Percentiles rank a stretch among this genome's conserved stretches.
Evolutionary conservation across 2,888 invertebrate genomes (phyloP).

Genomic region (Ormyrus labotus): DNA sequence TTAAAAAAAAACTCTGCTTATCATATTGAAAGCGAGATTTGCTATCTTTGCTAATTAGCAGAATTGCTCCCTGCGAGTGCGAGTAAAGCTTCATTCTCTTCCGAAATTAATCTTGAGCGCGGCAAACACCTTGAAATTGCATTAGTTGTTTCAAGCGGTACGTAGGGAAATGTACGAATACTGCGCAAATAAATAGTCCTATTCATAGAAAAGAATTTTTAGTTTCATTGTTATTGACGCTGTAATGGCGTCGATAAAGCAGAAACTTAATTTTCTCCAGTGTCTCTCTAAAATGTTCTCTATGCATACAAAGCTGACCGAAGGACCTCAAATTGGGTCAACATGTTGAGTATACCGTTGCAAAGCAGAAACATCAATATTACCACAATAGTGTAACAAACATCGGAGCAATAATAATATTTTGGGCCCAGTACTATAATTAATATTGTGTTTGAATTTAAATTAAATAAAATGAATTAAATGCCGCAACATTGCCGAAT

Average conservation of each 20-base stretch:
- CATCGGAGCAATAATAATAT: background rate
- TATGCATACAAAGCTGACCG: conserved; percentile 45
- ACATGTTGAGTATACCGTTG: conserved; percentile 29
- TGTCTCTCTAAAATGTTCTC: conserved; percentile 26
- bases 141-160: too few species aligned
- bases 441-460: background rate
- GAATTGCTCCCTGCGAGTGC: background rate
- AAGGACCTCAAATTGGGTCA: conserved; percentile 42
- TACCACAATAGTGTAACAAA: conserved; percentile 25
- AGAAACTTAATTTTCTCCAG: conserved; percentile 30
- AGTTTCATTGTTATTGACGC: conserved; percentile 6
- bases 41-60: background rate
- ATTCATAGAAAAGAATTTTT: too few species aligned
- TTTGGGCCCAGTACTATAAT: background rate
- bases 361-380: conserved; percentile 31
- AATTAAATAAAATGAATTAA: background rate
- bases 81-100: too few species aligned
- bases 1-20: background rate
- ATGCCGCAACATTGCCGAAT: too few species aligned
- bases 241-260: background rate
- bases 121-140: too few species aligned
- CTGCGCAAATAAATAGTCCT: too few species aligned
- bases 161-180: too few species aligned
- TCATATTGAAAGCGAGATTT: too few species aligned
- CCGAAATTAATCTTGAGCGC: too few species aligned